A percentile compares a stretch with the other conserved stretches of the same genome.
These are phyloP conservation scores for Eupithecia pulchellata DNA, from an alignment of 2,888 invertebrate species.

Conservation along the genomic window DNA sequence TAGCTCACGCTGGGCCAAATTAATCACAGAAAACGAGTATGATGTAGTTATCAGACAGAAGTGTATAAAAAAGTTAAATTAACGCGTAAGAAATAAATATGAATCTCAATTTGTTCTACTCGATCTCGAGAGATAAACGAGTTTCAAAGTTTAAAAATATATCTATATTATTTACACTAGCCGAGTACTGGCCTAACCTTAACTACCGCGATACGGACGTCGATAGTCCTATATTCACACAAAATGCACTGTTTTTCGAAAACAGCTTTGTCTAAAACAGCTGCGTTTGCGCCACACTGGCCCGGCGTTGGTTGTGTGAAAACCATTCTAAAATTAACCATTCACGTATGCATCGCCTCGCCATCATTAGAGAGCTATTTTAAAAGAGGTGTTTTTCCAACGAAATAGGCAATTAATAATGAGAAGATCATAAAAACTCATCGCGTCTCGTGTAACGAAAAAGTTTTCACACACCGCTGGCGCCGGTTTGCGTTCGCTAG, in stretches of 20 bases:
- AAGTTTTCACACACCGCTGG: slow-evolving; percentile 62
- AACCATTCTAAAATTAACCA: slow-evolving; percentile 49
- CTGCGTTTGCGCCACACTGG: slow-evolving; percentile 51
- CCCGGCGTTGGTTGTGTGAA: slow-evolving; percentile 52
- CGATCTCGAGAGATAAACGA: slow-evolving; percentile 47
- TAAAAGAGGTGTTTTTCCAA: slow-evolving; percentile 43
- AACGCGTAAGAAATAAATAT: slow-evolving; percentile 51
- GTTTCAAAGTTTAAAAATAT: slow-evolving; percentile 51
- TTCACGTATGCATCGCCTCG: slow-evolving; percentile 44
- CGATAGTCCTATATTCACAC: slow-evolving; percentile 47
- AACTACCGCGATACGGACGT: slow-evolving; percentile 50
- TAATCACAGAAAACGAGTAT: slow-evolving; percentile 8
- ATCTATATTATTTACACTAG: slow-evolving; percentile 57
- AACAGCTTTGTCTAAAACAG: slow-evolving; percentile 53
- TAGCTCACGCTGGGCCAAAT: slow-evolving; percentile 4
- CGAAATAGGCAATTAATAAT: slow-evolving; percentile 45
- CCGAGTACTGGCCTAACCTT: slow-evolving; percentile 49
- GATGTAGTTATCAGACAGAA: slow-evolving; percentile 30
- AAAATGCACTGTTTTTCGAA: slow-evolving; percentile 50
- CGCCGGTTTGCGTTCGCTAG: slow-evolving; percentile 61
- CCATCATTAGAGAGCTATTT: slow-evolving; percentile 46
- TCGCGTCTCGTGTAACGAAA: slow-evolving; percentile 47
- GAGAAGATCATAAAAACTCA: slow-evolving; percentile 43
- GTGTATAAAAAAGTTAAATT: slow-evolving; percentile 49
- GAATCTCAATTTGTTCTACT: slow-evolving; percentile 55